Evolutionary conservation across 2,797 vertebrate genomes (phyloP).

Genomic region (Xerus rutilus): DNA sequence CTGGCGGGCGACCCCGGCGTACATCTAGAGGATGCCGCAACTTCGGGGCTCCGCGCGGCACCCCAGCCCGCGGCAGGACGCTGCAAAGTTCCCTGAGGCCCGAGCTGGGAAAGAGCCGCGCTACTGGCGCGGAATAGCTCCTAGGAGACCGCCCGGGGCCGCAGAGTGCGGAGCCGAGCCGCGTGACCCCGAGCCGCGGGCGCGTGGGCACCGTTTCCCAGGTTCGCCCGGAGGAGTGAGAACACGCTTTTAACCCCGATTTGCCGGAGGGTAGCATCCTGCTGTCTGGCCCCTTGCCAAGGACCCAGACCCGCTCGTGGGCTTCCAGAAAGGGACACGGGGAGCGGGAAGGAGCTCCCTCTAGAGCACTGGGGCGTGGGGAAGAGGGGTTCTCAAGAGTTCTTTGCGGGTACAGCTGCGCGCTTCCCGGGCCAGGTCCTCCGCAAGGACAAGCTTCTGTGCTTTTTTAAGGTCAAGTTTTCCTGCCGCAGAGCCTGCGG

Average conservation of each 20-base stretch:
- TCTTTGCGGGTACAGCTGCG: not conserved
- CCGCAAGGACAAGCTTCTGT: not conserved
- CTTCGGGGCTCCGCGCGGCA: not conserved
- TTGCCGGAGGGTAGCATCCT: accelerated
- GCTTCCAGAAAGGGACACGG: not conserved
- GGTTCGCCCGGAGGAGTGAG: not conserved
- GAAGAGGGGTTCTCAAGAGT: not conserved
- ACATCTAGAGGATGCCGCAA: not conserved
- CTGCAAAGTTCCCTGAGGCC: constrained; percentile 15
- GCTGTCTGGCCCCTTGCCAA: not conserved
- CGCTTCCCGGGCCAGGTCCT: not conserved
- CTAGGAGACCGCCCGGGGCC: not conserved
- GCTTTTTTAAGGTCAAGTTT: constrained; percentile 54
- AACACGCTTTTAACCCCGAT: not conserved
- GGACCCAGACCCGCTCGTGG: not conserved
- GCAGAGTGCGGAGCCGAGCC: not conserved
- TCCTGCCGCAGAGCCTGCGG: not conserved
- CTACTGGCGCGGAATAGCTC: not conserved
- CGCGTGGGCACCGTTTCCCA: not conserved
- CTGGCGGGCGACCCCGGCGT: not conserved
- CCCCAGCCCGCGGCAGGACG: not conserved
- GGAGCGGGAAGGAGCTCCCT: not conserved
- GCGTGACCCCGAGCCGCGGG: not conserved
- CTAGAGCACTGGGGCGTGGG: too few species aligned
- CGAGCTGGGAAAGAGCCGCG: not conserved